Conservation (phyloP, 2,888 invertebrate genomes). For the Odontothrips loti region DNA sequence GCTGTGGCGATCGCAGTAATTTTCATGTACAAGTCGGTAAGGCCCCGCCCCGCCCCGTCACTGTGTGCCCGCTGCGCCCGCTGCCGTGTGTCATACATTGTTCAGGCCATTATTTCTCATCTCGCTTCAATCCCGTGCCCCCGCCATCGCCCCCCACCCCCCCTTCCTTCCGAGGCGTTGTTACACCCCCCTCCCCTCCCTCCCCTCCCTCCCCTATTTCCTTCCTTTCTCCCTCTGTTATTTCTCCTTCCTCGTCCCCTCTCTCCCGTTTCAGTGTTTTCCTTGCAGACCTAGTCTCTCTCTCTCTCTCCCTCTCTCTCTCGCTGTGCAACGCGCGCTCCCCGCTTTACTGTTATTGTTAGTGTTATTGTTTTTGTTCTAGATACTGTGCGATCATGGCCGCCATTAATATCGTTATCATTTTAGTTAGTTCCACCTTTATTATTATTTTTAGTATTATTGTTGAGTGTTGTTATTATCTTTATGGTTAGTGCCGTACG, state of each 20-base stretch:
- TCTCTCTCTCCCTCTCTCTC: background rate
- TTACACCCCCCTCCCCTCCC: constrained; percentile 12
- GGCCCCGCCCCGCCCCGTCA: constrained; percentile 1
- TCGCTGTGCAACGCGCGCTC: constrained; percentile 32
- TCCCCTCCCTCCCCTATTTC: background rate
- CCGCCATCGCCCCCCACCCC: constrained; percentile 27
- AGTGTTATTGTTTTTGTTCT: constrained; percentile 42
- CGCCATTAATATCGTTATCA: constrained; percentile 25
- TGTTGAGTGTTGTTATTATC: constrained; percentile 25
- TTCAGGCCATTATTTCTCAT: constrained; percentile 25
- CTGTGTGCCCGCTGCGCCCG: constrained; percentile 33
- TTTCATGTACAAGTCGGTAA: background rate
- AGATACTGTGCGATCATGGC: constrained; percentile 42
- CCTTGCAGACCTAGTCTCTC: constrained; percentile 6
- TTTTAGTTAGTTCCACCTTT: constrained; percentile 26
- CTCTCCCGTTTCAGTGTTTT: constrained; percentile 28
- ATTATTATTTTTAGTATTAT: constrained; percentile 26
- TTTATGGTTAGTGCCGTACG: constrained; percentile 7
- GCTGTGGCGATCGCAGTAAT: background rate
- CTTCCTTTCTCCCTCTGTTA: background rate
- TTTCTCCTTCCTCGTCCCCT: constrained; percentile 7
- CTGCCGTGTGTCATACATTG: constrained; percentile 23
- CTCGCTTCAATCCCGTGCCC: constrained; percentile 29
- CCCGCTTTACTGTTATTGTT: constrained; percentile 35
- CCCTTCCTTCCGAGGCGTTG: constrained; percentile 22